phyloP scores from a whole-genome alignment of 2,888 invertebrate species.

The Molorchus minor region DNA sequence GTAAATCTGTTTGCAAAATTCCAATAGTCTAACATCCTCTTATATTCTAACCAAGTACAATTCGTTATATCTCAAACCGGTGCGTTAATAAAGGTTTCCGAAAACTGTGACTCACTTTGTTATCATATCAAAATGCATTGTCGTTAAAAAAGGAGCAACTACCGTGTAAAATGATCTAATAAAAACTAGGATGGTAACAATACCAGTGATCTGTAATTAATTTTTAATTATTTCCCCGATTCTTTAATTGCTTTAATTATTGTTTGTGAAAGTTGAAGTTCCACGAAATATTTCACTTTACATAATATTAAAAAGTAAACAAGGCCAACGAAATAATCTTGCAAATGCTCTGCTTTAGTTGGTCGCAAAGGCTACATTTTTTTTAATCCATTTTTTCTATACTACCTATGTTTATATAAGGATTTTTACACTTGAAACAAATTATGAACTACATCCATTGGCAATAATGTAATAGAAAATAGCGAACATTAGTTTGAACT shows the following conservation, averaged over 20 bases:
- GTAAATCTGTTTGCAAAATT: too few species aligned
- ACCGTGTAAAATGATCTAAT: background rate
- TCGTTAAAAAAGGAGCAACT: background rate
- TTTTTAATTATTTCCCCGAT: too few species aligned
- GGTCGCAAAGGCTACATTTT: too few species aligned
- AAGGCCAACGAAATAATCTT: background rate
- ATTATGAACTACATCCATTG: background rate
- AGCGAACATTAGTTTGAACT: background rate
- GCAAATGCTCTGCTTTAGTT: too few species aligned
- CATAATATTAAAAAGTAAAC: background rate
- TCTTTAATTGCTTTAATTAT: too few species aligned
- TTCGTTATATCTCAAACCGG: background rate
- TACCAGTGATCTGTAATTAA: too few species aligned
- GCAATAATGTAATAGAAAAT: background rate
- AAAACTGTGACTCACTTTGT: background rate
- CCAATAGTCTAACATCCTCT: too few species aligned
- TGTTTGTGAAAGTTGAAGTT: background rate
- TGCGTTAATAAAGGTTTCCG: background rate
- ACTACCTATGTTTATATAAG: too few species aligned
- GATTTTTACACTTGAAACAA: too few species aligned
- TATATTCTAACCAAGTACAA: too few species aligned
- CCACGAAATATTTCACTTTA: background rate
- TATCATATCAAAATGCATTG: background rate
- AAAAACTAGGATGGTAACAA: constrained; percentile 3
- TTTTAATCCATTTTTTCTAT: too few species aligned